phyloP scores from a whole-genome alignment of 2,113 vertebrate genomes.

The Propithecus coquereli region DNA sequence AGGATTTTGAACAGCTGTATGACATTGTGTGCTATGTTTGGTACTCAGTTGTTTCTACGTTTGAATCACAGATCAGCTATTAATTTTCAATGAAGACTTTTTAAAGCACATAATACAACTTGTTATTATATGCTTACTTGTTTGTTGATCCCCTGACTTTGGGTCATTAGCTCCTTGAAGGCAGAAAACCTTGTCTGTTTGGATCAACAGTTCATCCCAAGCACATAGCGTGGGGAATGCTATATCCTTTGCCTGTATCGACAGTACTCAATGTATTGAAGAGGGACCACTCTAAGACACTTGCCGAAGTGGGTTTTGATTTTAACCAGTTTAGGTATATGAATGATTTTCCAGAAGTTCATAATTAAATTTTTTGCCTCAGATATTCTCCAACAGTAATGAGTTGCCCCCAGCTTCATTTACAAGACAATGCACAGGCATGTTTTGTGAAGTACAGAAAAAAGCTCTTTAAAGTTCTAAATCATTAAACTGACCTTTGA shows the following conservation, averaged over 20 bases:
- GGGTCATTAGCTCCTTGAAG: background rate
- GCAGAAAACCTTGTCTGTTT: background rate
- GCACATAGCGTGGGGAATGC: background rate
- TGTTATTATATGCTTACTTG: background rate
- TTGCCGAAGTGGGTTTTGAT: background rate
- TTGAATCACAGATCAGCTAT: background rate
- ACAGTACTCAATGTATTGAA: background rate
- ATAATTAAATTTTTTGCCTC: slow-evolving; percentile 5
- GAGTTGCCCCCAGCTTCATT: background rate
- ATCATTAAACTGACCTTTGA: slow-evolving; percentile 49
- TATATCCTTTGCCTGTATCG: background rate
- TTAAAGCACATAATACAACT: background rate
- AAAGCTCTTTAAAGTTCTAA: slow-evolving; percentile 20
- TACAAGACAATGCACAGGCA: background rate
- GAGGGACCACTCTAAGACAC: background rate
- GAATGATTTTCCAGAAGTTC: slow-evolving; percentile 4
- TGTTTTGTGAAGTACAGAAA: slow-evolving; percentile 30
- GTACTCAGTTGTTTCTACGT: background rate
- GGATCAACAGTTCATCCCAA: background rate
- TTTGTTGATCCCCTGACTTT: background rate
- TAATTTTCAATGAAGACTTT: slow-evolving; percentile 2
- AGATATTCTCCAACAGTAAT: background rate
- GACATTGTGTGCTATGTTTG: background rate
- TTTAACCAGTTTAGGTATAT: slow-evolving; percentile 6
- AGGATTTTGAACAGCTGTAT: background rate